Percentiles rank a stretch among this genome's conserved stretches.
These are phyloP conservation scores for roundworm (Caenorhabditis elegans) DNA, from an alignment of 1,140 invertebrate species.

Conservation along the genomic window WBcel235 BX284604.4:4368501-4369000, in stretches of 20 bases:
- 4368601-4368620: conserved; percentile 80
- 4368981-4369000: conserved; percentile 94
- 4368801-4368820: not conserved
- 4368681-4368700: conserved; percentile 93
- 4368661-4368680: conserved; percentile 82
- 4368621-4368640: conserved; percentile 78
- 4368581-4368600: conserved; percentile 80
- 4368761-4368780: not conserved
- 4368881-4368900: not conserved
- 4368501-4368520: conserved; percentile 67
- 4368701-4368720: conserved; percentile 92
- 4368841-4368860: not conserved
- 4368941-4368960: conserved; percentile 87
- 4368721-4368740: conserved; percentile 64
- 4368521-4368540: conserved; percentile 73
- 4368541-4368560: conserved; percentile 77
- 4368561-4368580: conserved; percentile 89
- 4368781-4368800: not conserved
- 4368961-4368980: conserved; percentile 83
- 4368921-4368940: conserved; percentile 84
- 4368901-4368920: conserved; percentile 8
- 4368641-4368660: conserved; percentile 76
- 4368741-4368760: not conserved
- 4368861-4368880: not conserved
- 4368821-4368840: not conserved